A percentile compares a stretch with the other conserved stretches of the same genome.
These are phyloP conservation scores for Stichodactyla helianthus DNA, from an alignment of 64 coral and sea anemone species.

Conservation along the genomic window DNA sequence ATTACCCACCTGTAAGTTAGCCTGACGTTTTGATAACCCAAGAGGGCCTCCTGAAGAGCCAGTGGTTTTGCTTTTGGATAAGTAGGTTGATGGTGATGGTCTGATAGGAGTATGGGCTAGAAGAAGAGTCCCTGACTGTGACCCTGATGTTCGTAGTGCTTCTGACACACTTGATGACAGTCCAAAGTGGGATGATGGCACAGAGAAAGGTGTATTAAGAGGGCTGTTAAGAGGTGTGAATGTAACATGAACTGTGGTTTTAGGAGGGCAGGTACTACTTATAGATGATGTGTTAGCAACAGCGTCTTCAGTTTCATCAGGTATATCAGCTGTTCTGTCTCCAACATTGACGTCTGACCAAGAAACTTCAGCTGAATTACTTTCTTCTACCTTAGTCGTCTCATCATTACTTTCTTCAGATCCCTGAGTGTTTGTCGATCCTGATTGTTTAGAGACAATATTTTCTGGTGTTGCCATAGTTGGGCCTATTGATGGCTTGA, in stretches of 20 bases:
- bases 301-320: background rate
- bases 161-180: background rate
- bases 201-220: slow-evolving; percentile 8
- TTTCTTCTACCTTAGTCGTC: background rate
- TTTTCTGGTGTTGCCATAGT: slow-evolving; percentile 4
- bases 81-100: background rate
- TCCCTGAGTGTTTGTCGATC: background rate
- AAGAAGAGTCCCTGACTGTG: background rate
- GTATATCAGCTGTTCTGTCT: background rate
- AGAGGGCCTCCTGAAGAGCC: background rate
- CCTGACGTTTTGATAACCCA: background rate
- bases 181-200: slow-evolving; percentile 9
- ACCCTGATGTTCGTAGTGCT: background rate
- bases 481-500: slow-evolving; percentile 8
- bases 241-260: slow-evolving; percentile 20
- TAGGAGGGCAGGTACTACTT: background rate
- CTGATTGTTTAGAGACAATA: background rate
- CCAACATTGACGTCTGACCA: background rate
- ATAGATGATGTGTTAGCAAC: background rate
- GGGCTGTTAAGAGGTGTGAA: slow-evolving; percentile 25
- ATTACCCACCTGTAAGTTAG: slow-evolving; percentile 2
- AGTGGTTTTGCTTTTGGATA: background rate
- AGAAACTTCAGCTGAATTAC: background rate
- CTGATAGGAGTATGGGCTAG: background rate
- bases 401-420: background rate